Base-by-base conservation (phyloP, 2,113 vertebrate genomes). In the Rutilus rutilus region DNA sequence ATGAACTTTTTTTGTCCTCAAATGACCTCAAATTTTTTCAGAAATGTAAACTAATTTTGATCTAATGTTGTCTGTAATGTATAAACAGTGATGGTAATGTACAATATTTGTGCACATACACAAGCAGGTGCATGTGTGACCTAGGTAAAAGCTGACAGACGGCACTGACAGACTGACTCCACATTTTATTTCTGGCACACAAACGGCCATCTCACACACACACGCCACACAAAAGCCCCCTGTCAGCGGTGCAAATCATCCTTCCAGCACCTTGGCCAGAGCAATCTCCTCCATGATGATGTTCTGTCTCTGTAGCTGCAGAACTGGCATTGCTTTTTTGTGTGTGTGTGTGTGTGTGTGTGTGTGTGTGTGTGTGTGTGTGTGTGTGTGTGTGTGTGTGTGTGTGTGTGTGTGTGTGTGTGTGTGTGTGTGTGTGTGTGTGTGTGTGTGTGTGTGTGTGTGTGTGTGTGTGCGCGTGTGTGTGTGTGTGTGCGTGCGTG, bases 81-180 rank as follows among this genome's bases (percentile, higher is more conserved):
- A 27, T 75, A 47, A 74, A 47, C 12, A 47, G n/a, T 75, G 5
- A 15, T 75, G 10, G 23, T 47, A 30, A 64, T 62, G 14, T 47
- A 42, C 54, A 60, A 6, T 42, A 4, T 60, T 79, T 42, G 54
- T 57, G 33, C 85, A 76, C 75, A 82, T 79, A 87, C 64, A 75
- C 67, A 79, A 87, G 87, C 87, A 64, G 85, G 87, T 80, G n/a
- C 86, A 85, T 82, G 87, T 78, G 90, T 84, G 89, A 85, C 90
- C 84, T 74, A 89, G 91, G 92, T 92, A 83, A 86, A 86, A 90
- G 85, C 87, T 87, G 89, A 90, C 93, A 92, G 92, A 86, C 87
- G 85, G 85, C 2, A 8, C 60, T 77, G 77, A 78, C 87, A 74
- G 81, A 73, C 73, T 62, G 86, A 86, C 88, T 82, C 75, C 74